These are phyloP conservation scores for Drosophila kohkoa DNA, from an alignment of 1,140 invertebrate species.

Conservation along the genomic window DNA sequence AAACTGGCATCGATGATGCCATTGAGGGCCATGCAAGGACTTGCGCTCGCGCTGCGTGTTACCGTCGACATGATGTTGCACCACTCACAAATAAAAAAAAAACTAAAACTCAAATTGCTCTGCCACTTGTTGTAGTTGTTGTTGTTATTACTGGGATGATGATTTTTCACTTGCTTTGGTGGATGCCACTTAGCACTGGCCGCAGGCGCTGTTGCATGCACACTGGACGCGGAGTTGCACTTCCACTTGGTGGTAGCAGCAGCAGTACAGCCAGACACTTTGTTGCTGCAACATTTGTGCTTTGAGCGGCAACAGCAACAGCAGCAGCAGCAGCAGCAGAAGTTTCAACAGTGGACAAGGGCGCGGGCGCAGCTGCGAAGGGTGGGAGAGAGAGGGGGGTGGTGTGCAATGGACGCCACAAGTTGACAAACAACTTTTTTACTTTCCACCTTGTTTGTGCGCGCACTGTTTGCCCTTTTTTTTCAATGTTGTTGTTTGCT, in stretches of 20 bases:
- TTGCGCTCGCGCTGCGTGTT: slow-evolving; percentile 79
- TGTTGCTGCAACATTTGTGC: slow-evolving; percentile 76
- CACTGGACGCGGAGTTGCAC: slow-evolving; percentile 50
- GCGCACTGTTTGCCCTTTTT: slow-evolving; percentile 55
- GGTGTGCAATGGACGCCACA: slow-evolving; percentile 66
- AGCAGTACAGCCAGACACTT: slow-evolving; percentile 76
- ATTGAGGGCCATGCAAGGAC: slow-evolving; percentile 73
- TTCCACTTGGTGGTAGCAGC: slow-evolving; percentile 31
- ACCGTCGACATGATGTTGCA: slow-evolving; percentile 66
- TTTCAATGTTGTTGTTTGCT: slow-evolving; percentile 37
- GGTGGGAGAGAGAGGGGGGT: slow-evolving; percentile 1
- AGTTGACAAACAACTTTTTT: slow-evolving; percentile 85
- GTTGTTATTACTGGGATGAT: background rate
- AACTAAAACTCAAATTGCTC: slow-evolving; percentile 13
- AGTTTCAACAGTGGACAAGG: background rate
- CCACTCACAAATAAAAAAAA: slow-evolving; percentile 4
- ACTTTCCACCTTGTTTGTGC: slow-evolving; percentile 70
- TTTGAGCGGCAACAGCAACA: background rate
- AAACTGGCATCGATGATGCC: slow-evolving; percentile 81
- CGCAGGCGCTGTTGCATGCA: slow-evolving; percentile 63
- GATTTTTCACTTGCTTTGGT: slow-evolving; percentile 7
- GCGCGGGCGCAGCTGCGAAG: background rate
- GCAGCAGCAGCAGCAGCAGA: too few species aligned
- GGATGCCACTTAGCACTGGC: slow-evolving; percentile 46
- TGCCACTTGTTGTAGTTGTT: background rate